Conservation (phyloP, 2,888 invertebrate genomes). For the Elmis aenea region DNA sequence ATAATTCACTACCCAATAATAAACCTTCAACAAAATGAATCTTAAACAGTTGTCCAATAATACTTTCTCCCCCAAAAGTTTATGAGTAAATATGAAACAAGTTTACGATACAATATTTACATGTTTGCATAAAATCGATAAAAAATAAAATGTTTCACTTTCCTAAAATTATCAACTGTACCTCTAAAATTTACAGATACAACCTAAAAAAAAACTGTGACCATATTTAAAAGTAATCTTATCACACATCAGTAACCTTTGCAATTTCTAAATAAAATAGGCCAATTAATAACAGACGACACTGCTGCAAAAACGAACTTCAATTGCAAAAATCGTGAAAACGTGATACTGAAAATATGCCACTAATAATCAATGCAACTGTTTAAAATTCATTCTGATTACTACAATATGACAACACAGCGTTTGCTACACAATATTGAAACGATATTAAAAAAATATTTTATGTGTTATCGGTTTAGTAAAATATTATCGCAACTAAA, state of each 20-base stretch:
- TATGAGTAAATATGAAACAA: no score
- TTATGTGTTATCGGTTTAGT: conserved; percentile 19
- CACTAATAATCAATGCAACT: conserved; percentile 15
- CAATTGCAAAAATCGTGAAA: no score
- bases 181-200: no score
- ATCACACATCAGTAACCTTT: not conserved
- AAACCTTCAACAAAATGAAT: conserved; percentile 19
- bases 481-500: conserved; percentile 42
- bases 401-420: not conserved
- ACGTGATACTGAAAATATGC: no score
- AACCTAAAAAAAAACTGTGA: no score
- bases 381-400: conserved; percentile 33
- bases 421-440: conserved; percentile 1
- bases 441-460: conserved; percentile 6
- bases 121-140: no score
- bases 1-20: not conserved
- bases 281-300: not conserved
- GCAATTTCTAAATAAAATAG: not conserved
- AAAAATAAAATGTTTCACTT: no score
- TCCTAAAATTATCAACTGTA: not conserved
- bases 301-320: not conserved
- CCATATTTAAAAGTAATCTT: conserved; percentile 1
- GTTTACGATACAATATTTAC: no score
- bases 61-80: conserved; percentile 10
- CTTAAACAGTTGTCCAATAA: conserved; percentile 23